These are phyloP conservation scores for Piscicola geometra DNA, from an alignment of 2,888 invertebrate genomes.

Conservation along the genomic window DNA sequence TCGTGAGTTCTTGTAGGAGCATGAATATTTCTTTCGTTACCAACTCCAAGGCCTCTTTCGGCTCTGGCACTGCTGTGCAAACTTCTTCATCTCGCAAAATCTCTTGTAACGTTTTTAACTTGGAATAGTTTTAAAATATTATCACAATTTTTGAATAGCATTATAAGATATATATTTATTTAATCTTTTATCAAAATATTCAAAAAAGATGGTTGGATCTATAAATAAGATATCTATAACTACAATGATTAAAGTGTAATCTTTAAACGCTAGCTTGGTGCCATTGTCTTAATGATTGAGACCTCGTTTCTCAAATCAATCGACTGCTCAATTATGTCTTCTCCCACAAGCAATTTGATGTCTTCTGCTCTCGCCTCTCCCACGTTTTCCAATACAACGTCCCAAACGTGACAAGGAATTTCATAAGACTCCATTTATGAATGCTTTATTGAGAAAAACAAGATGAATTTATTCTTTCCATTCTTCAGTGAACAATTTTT, in stretches of 20 bases:
- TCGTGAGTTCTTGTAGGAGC: neutral
- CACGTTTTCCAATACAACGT: neutral
- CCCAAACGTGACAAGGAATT: slow-evolving; percentile 25
- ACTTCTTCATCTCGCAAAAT: neutral
- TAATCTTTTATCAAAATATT: too few species aligned
- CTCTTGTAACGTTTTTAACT: neutral
- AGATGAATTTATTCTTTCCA: too few species aligned
- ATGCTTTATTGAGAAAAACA: too few species aligned
- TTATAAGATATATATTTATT: too few species aligned
- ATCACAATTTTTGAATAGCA: too few species aligned
- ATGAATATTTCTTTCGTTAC: neutral
- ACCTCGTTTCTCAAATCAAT: slow-evolving; percentile 24
- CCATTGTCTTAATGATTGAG: too few species aligned
- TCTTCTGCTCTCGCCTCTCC: neutral
- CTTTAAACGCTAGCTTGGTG: too few species aligned
- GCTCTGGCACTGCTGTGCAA: neutral
- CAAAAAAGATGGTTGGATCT: too few species aligned
- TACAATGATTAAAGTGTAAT: too few species aligned
- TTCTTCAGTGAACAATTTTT: too few species aligned
- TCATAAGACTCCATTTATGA: neutral
- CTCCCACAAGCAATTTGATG: slow-evolving; percentile 7
- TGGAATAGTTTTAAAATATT: neutral
- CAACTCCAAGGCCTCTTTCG: neutral
- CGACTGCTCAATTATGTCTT: slow-evolving; percentile 9
- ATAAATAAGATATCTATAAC: too few species aligned